These are phyloP conservation scores for Notolepis coatsorum DNA, from an alignment of 2,797 vertebrate genomes.

Conservation along the genomic window DNA sequence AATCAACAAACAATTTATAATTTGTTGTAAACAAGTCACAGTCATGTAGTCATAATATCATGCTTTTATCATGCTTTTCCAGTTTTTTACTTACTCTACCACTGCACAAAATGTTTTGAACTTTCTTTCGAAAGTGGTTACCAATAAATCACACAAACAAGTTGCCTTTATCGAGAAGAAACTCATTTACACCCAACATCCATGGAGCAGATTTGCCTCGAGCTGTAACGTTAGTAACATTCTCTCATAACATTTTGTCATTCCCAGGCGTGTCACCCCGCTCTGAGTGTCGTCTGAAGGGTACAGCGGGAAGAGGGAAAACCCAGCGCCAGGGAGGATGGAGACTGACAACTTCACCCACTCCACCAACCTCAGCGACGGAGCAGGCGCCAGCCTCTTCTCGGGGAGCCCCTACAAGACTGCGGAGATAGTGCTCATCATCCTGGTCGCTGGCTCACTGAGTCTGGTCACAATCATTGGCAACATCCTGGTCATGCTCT, in stretches of 20 bases:
- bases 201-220: too few relatives aligned
- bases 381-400: conserved; percentile 39
- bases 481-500: conserved; percentile 97
- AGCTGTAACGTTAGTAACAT: too few relatives aligned
- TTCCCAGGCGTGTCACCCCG: conserved; percentile 28
- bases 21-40: too few relatives aligned
- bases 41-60: too few relatives aligned
- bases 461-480: conserved; percentile 94
- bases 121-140: too few relatives aligned
- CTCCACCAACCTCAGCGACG: conserved; percentile 39
- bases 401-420: conserved; percentile 81
- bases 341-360: conserved; percentile 60
- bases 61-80: too few relatives aligned
- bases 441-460: conserved; percentile 88
- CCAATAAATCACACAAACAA: too few relatives aligned
- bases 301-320: conserved; percentile 30
- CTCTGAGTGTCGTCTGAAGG: conserved; percentile 39
- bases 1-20: too few relatives aligned
- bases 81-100: too few relatives aligned
- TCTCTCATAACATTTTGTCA: conserved; percentile 8
- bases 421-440: conserved; percentile 89
- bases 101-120: too few relatives aligned
- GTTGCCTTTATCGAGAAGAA: too few relatives aligned
- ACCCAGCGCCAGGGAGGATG: conserved; percentile 58
- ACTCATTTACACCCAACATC: too few relatives aligned